A percentile compares a stretch with the other conserved stretches of the same genome.
Conservation (phyloP, 2,888 invertebrate genomes). For the Meiosimyza decipiens region DNA sequence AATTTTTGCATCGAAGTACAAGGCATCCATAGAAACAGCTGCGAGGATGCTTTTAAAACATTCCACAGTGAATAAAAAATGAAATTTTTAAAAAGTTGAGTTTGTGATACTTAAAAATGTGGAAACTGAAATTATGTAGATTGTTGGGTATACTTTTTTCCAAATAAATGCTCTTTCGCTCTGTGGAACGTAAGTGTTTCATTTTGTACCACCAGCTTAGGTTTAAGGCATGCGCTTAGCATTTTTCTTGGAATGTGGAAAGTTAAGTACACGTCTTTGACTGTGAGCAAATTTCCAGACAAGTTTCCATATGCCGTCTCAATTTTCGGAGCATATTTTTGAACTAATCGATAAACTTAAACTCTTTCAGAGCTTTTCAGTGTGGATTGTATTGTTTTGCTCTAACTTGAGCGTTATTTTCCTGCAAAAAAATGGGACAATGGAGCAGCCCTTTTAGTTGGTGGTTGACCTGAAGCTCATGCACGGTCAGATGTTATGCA, state of each 20-base stretch:
- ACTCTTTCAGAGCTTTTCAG: constrained; percentile 6
- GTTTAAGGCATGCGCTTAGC: background rate
- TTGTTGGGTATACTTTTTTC: background rate
- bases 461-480: too few species aligned
- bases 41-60: background rate
- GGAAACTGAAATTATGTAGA: background rate
- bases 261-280: background rate
- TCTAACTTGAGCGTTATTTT: too few species aligned
- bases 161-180: background rate
- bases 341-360: constrained; percentile 11
- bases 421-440: too few species aligned
- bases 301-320: too few species aligned
- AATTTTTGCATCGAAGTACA: background rate
- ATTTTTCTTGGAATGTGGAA: background rate
- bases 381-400: background rate
- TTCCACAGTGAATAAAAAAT: background rate
- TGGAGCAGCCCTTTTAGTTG: too few species aligned
- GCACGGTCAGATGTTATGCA: too few species aligned
- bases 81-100: background rate
- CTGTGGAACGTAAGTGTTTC: background rate
- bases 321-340: too few species aligned
- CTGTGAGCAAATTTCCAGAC: background rate
- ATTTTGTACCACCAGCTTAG: background rate
- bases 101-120: background rate
- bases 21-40: constrained; percentile 4